A percentile compares a stretch with the other conserved stretches of the same genome.
Evolutionary conservation across 2,888 invertebrate genomes (phyloP).

Genomic region (Enchytraeus crypticus): DNA sequence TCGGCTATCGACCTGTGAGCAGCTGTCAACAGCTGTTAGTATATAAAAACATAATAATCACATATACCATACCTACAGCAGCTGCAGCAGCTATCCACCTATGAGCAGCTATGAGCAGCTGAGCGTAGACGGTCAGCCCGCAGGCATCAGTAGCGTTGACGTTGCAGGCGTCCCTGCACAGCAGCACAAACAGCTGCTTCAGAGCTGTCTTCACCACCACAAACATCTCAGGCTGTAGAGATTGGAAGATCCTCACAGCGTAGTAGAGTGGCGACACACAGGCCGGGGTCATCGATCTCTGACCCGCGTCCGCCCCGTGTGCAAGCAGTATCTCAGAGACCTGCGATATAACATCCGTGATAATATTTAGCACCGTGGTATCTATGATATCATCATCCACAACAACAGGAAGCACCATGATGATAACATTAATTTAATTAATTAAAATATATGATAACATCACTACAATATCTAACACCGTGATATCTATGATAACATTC

Average conservation of each 20-base stretch:
- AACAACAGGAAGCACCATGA: no score
- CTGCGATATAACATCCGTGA: no score
- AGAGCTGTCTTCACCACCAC: conserved; percentile 27
- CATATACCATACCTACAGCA: no score
- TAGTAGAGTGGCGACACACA: conserved; percentile 28
- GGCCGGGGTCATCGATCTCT: conserved; percentile 14
- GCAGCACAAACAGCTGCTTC: conserved; percentile 24
- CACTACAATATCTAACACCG: no score
- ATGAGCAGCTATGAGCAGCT: conserved; percentile 21
- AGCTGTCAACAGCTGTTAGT: no score
- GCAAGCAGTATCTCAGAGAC: conserved; percentile 26
- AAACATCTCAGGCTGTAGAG: conserved; percentile 29
- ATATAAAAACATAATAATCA: no score
- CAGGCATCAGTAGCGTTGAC: conserved; percentile 25
- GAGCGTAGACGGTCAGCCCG: conserved; percentile 24
- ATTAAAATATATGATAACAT: no score
- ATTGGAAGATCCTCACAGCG: conserved; percentile 28
- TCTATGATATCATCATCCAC: no score
- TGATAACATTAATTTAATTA: no score
- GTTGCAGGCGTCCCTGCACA: conserved; percentile 24
- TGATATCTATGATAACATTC: no score
- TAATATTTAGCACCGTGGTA: no score
- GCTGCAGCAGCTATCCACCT: conserved; percentile 21
- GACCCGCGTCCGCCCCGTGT: conserved; percentile 24
- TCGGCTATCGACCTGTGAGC: no score